Evolutionary conservation across 2,888 invertebrate genomes (phyloP).

Genomic region (Epirrita christyi): DNA sequence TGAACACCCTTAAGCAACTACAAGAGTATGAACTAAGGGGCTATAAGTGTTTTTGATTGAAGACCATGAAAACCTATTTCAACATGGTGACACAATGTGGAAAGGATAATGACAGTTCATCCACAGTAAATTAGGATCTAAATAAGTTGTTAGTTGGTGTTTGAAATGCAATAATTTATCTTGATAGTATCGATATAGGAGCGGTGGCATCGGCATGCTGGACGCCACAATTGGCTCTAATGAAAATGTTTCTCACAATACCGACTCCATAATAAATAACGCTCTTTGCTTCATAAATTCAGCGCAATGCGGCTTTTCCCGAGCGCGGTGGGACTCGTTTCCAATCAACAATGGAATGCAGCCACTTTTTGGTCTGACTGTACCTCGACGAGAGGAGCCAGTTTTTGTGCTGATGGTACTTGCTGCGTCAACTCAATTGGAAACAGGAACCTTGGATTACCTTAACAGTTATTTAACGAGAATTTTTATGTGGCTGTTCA

Average conservation of each 20-base stretch:
- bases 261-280: conserved; percentile 53
- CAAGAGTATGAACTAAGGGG: no score
- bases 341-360: conserved; percentile 81
- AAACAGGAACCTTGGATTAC: conserved; percentile 57
- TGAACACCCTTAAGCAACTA: no score
- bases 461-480: conserved; percentile 54
- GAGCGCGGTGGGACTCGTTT: conserved; percentile 71
- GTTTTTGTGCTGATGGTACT: conserved; percentile 60
- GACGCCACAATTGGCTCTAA: not conserved
- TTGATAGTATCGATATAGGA: no score
- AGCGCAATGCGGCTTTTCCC: conserved; percentile 69
- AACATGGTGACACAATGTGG: no score
- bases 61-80: no score
- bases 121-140: no score
- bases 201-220: not conserved
- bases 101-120: no score
- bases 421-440: conserved; percentile 58
- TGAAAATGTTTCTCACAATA: conserved; percentile 35
- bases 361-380: conserved; percentile 73
- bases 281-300: conserved; percentile 49
- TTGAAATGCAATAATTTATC: no score
- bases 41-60: no score
- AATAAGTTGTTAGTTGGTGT: no score
- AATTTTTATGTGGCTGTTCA: conserved; percentile 37
- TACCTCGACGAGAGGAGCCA: conserved; percentile 59